phyloP scores from a whole-genome alignment of 2,113 vertebrate genomes.

The Tragelaphus scriptus region DNA sequence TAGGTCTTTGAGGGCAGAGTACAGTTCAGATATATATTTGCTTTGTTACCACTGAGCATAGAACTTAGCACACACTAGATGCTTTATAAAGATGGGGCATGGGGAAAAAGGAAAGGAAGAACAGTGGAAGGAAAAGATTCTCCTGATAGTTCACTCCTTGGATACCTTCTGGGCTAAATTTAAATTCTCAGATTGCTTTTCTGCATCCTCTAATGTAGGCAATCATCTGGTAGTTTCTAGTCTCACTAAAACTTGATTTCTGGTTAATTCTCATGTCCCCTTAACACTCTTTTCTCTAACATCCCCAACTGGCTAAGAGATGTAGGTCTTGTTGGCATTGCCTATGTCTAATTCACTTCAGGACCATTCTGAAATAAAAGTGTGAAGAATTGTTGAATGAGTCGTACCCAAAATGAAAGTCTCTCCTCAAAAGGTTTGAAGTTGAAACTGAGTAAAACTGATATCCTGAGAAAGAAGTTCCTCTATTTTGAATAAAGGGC shows the following conservation, averaged over 20 bases:
- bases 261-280: neutral
- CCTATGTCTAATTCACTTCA: neutral
- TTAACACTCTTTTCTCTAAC: neutral
- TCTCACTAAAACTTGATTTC: neutral
- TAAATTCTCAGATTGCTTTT: neutral
- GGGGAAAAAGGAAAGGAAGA: neutral
- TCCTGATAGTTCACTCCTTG: neutral
- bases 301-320: neutral
- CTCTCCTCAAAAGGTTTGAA: neutral
- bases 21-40: neutral
- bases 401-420: neutral
- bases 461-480: neutral
- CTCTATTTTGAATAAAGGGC: neutral
- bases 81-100: neutral
- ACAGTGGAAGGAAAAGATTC: neutral
- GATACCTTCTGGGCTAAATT: neutral
- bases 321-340: neutral
- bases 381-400: neutral
- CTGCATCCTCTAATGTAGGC: neutral
- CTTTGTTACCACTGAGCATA: neutral
- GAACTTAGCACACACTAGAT: neutral
- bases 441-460: neutral
- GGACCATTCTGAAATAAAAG: neutral
- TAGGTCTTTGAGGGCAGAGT: neutral
- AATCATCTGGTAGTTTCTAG: neutral